phyloP scores from a whole-genome alignment of 2,888 invertebrate genomes.

The Arge pagana region DNA sequence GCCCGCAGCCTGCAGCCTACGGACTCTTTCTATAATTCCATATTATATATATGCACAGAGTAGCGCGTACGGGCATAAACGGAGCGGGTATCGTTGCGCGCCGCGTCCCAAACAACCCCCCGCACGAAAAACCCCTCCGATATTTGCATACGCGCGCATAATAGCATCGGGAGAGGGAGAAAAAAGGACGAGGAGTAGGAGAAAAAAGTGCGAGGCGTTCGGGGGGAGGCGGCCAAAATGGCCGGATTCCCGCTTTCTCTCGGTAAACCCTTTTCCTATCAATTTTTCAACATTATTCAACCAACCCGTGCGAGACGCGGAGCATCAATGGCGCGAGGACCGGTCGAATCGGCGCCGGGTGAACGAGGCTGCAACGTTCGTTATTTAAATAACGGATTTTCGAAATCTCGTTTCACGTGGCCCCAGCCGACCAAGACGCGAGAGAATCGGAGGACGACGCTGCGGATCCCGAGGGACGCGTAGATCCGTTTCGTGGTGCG shows the following conservation, averaged over 20 bases:
- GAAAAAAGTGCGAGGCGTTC: no score
- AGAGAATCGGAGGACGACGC: no score
- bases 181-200: no score
- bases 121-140: slow-evolving; percentile 27
- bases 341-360: slow-evolving; percentile 21
- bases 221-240: slow-evolving; percentile 24
- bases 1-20: slow-evolving; percentile 45
- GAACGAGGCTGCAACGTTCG: slow-evolving; percentile 24
- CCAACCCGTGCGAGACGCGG: slow-evolving; percentile 40
- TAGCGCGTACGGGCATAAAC: no score
- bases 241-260: slow-evolving; percentile 25
- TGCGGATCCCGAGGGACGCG: no score
- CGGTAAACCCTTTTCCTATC: slow-evolving; percentile 54
- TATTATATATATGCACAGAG: background rate
- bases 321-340: slow-evolving; percentile 25
- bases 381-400: slow-evolving; percentile 59
- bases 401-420: slow-evolving; percentile 54
- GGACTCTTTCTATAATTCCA: slow-evolving; percentile 26
- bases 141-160: slow-evolving; percentile 56
- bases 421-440: no score
- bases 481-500: no score
- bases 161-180: slow-evolving; percentile 33
- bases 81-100: no score
- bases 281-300: slow-evolving; percentile 58
- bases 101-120: no score